These are phyloP conservation scores for Drosophila subquinaria DNA, from an alignment of 2,888 invertebrate species.

Conservation along the genomic window DNA sequence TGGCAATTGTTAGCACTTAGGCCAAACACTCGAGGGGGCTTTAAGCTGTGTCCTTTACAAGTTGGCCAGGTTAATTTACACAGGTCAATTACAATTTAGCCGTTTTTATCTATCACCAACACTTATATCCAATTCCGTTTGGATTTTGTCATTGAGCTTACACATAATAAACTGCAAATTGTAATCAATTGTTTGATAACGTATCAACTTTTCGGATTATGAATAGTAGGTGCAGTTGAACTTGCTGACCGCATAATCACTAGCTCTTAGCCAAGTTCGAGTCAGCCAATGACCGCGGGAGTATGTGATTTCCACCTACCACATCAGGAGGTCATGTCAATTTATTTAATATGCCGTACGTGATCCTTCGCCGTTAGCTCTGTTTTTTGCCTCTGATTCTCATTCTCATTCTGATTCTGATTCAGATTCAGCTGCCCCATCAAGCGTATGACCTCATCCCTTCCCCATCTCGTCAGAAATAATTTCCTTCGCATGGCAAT, in stretches of 20 bases:
- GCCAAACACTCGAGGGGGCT: constrained; percentile 38
- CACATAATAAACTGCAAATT: background rate
- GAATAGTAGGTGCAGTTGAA: constrained; percentile 8
- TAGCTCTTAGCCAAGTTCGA: constrained; percentile 21
- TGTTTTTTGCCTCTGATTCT: constrained; percentile 14
- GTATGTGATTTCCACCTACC: constrained; percentile 33
- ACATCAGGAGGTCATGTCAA: constrained; percentile 67
- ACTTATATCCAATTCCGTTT: background rate
- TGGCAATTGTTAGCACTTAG: constrained; percentile 63
- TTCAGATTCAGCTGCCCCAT: constrained; percentile 24
- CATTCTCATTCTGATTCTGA: constrained; percentile 19
- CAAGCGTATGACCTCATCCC: constrained; percentile 8
- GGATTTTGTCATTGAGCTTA: background rate
- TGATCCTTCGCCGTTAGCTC: constrained; percentile 58
- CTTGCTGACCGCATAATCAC: constrained; percentile 25
- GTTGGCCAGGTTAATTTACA: constrained; percentile 27
- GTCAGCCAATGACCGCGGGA: background rate
- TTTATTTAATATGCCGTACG: constrained; percentile 79
- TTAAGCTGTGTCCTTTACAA: constrained; percentile 27
- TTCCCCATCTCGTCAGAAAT: background rate
- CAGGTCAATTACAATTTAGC: constrained; percentile 6
- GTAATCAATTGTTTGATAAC: background rate
- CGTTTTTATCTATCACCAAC: background rate
- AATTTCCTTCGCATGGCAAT: background rate
- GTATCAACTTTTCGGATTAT: constrained; percentile 5